These are phyloP conservation scores for Molossus alvarezi DNA, from an alignment of 2,797 vertebrate genomes.

Conservation along the genomic window DNA sequence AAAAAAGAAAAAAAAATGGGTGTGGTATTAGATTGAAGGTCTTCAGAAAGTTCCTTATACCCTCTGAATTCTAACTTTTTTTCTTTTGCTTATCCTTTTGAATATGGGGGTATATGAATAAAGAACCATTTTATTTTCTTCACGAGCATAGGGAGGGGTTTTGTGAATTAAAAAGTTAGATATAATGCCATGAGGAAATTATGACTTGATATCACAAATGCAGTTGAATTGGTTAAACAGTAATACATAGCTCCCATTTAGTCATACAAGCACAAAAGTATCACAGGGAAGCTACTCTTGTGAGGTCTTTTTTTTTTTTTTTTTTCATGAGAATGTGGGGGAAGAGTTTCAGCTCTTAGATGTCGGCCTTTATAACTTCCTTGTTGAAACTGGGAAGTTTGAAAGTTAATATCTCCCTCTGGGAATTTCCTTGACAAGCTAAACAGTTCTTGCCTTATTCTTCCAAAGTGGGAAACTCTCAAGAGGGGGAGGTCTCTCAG, in stretches of 20 bases:
- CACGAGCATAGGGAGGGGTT: conserved; percentile 63
- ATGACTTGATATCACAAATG: conserved; percentile 65
- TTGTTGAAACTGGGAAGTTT: conserved; percentile 70
- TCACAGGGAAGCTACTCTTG: neutral
- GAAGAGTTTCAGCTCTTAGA: conserved; percentile 72
- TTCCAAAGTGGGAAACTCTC: conserved; percentile 36
- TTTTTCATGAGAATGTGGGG: conserved; percentile 44
- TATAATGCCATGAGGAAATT: conserved; percentile 80
- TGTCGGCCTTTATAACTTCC: conserved; percentile 72
- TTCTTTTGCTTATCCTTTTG: conserved; percentile 30
- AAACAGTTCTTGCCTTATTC: conserved; percentile 69
- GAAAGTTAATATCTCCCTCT: conserved; percentile 73
- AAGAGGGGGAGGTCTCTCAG: conserved; percentile 2
- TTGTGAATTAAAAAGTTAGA: conserved; percentile 79
- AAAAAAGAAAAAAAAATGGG: neutral
- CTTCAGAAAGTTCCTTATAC: conserved; percentile 5
- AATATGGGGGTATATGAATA: conserved; percentile 37
- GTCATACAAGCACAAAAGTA: conserved; percentile 57
- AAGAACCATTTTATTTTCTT: conserved; percentile 62
- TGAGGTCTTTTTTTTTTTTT: neutral
- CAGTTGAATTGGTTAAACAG: conserved; percentile 74
- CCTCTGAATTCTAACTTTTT: conserved; percentile 15
- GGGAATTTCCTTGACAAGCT: conserved; percentile 74
- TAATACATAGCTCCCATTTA: conserved; percentile 72
- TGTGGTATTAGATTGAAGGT: neutral